Evolutionary conservation across 2,888 invertebrate species (phyloP), one percentile per base, ranked within the genome.

Genomic region (Pharmacophagus antenor): DNA sequence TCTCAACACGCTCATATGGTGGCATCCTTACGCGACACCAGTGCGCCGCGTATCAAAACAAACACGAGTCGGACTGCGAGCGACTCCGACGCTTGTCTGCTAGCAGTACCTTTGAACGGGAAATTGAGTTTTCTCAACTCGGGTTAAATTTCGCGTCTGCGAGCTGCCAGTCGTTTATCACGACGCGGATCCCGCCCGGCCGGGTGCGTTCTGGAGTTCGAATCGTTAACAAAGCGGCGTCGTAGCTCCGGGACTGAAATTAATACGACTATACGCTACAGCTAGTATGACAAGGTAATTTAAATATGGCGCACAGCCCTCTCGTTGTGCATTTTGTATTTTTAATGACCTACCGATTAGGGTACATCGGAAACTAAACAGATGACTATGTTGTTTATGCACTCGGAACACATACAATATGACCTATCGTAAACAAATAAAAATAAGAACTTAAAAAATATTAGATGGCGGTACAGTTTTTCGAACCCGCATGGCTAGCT

Each of bases 121-220:
- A 61, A 61, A 61, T 61, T 61, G 61, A 61, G 61, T 61, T 61
- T 61, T 52, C 50, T 46, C 61, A 61, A 61, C 61, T 61, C 52
- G 55, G 50, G 50, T 60, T 51, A 56, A 56, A 61, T 56, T 61
- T 41, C 56, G 48, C 56, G 56, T 61, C 61, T 61, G 56, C 25
- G n/a, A 59, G 37, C 47, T 31, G 49, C 50, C 49, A n/a, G 49
- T 27, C 56, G 46, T 60, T 60, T 56, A 60, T 60, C 60, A 61
- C 53, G 41, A 18, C 15, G 15, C 41, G 41, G 47, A 37, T 55
- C 41, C 48, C 54, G 44, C 37, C 31, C 27, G 23, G 44, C 37
- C 31, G 27, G 23, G 27, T 15, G 20, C 42, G 49, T 59, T 54
- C 42, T 37, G 42, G 44, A 42, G 41, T 42, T 49, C 42, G 21